A percentile compares a stretch with the other conserved stretches of the same genome.
phyloP scores from a whole-genome alignment of 2,888 invertebrate species.

The Hetaerina titia region DNA sequence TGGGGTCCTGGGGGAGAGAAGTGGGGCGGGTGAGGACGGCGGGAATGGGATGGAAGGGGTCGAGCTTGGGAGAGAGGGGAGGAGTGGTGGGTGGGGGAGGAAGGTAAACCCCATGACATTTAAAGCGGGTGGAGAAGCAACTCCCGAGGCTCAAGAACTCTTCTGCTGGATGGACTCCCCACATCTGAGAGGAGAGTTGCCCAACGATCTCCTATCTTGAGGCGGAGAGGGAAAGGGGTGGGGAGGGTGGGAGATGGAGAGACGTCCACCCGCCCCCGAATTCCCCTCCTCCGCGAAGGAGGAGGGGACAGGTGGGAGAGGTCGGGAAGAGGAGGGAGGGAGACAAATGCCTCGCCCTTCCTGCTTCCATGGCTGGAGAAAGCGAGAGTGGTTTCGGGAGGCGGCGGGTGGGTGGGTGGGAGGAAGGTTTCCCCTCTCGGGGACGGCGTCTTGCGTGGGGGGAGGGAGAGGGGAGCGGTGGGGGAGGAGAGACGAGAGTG shows the following conservation, averaged over 20 bases:
- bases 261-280: not conserved
- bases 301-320: not conserved
- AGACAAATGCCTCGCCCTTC: slow-evolving; percentile 45
- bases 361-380: slow-evolving; percentile 55
- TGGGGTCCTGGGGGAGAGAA: not conserved
- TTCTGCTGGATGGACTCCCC: not conserved
- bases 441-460: not conserved
- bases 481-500: not conserved
- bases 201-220: not conserved
- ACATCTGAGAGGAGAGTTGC: slow-evolving; percentile 7
- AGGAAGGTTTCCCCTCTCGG: not conserved
- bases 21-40: not conserved
- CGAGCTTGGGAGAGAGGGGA: too few relatives aligned
- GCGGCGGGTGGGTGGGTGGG: not conserved
- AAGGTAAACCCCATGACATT: slow-evolving; percentile 49
- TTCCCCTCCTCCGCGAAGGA: not conserved
- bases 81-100: not conserved
- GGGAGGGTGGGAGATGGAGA: not conserved
- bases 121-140: slow-evolving; percentile 18
- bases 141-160: not conserved
- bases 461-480: not conserved
- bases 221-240: not conserved
- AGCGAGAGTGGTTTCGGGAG: slow-evolving; percentile 41
- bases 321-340: not conserved
- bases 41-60: not conserved